Conservation (phyloP, 2,888 invertebrate species). For the Branchipolynoe longqiensis region DNA sequence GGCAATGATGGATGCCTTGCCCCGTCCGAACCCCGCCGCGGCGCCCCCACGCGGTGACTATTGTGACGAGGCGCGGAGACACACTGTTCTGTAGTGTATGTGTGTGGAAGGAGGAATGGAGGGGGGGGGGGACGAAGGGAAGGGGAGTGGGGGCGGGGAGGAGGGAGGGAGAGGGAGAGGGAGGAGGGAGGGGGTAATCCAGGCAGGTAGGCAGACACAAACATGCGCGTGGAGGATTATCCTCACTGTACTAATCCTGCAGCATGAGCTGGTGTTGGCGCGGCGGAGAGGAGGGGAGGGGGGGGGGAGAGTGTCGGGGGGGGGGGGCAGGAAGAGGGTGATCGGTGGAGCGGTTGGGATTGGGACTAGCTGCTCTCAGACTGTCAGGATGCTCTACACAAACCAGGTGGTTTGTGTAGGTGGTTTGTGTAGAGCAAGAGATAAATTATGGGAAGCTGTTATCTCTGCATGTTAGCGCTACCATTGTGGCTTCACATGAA, state of each 20-base stretch:
- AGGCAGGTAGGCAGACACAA: not conserved
- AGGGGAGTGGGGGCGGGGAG: not conserved
- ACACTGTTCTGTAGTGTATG: too few relatives aligned
- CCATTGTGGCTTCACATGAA: too few relatives aligned
- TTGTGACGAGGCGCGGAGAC: too few relatives aligned
- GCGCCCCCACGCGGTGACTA: too few relatives aligned
- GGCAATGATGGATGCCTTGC: too few relatives aligned
- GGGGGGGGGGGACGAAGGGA: too few relatives aligned
- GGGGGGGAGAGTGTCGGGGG: not conserved
- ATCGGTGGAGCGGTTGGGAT: not conserved
- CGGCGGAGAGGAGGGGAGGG: not conserved
- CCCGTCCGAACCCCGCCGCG: too few relatives aligned
- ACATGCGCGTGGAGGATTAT: not conserved
- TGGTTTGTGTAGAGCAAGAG: not conserved
- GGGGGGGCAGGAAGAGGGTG: not conserved
- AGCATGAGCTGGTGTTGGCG: not conserved
- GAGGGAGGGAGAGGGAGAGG: not conserved
- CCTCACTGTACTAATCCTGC: conserved; percentile 7
- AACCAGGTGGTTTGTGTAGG: not conserved
- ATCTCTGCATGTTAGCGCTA: too few relatives aligned
- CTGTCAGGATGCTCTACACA: too few relatives aligned
- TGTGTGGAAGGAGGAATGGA: too few relatives aligned
- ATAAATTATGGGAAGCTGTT: not conserved
- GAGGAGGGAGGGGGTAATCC: conserved; percentile 8
- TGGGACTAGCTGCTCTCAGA: too few relatives aligned